Conservation (phyloP, 2,797 vertebrate genomes). For the Schizopygopsis malacanthus region DNA sequence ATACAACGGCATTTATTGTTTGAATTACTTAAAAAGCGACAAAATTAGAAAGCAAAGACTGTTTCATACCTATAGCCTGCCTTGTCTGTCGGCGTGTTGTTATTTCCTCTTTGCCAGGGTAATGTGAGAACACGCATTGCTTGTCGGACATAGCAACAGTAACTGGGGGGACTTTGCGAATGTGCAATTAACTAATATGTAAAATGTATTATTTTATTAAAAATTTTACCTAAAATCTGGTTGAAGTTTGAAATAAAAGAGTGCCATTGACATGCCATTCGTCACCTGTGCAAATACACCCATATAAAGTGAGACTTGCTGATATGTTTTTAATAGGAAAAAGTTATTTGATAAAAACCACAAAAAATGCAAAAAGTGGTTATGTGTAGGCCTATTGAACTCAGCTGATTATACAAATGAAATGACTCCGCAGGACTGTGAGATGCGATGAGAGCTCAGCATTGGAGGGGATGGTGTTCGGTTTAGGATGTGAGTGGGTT, state of each 20-base stretch:
- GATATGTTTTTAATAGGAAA: background rate
- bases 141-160: too few relatives aligned
- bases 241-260: too few relatives aligned
- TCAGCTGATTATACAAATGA: background rate
- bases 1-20: too few relatives aligned
- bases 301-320: background rate
- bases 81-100: too few relatives aligned
- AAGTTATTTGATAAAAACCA: background rate
- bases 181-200: background rate
- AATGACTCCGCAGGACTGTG: conserved; percentile 1
- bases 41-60: too few relatives aligned
- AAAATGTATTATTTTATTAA: background rate
- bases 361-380: background rate
- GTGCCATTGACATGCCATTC: too few relatives aligned
- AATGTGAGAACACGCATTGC: too few relatives aligned
- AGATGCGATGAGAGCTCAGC: conserved; percentile 32
- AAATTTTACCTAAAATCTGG: background rate
- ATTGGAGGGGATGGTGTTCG: conserved; percentile 39
- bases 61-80: too few relatives aligned
- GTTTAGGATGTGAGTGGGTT: conserved; percentile 63
- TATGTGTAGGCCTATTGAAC: too few relatives aligned
- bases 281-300: background rate
- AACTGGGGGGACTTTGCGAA: too few relatives aligned
- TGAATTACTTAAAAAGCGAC: too few relatives aligned
- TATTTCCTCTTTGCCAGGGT: too few relatives aligned